Evolutionary conservation across 2,888 invertebrate species (phyloP).

Genomic region (Quadroppia sp.): DNA sequence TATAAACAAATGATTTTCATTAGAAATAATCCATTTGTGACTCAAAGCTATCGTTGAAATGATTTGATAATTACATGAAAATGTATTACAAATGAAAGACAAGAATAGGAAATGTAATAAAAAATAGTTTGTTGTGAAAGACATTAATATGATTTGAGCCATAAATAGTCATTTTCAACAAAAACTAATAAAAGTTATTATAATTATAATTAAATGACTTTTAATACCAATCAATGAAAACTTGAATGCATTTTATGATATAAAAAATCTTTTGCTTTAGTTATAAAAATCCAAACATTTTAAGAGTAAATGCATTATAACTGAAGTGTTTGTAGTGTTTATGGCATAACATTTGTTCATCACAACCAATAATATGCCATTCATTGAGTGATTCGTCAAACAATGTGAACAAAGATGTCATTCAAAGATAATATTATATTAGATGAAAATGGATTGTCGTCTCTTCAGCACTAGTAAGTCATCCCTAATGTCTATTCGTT

Average conservation of each 20-base stretch:
- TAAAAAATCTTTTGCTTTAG: not conserved
- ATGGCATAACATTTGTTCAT: not conserved
- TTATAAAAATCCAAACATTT: not conserved
- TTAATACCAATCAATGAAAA: not conserved
- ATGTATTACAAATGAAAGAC: too few relatives aligned
- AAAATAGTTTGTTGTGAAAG: not conserved
- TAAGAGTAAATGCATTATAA: too few relatives aligned
- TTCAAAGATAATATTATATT: constrained; percentile 12
- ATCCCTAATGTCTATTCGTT: not conserved
- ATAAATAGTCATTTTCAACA: not conserved
- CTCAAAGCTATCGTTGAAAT: too few relatives aligned
- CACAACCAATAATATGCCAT: constrained; percentile 22
- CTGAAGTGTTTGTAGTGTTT: constrained; percentile 5
- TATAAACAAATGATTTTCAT: too few relatives aligned
- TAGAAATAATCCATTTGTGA: too few relatives aligned
- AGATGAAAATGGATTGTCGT: constrained; percentile 6
- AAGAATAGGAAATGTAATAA: not conserved
- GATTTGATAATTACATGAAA: too few relatives aligned
- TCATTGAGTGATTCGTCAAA: constrained; percentile 20
- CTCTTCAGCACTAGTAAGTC: not conserved
- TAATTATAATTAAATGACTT: not conserved
- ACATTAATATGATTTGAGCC: not conserved
- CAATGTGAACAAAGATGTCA: constrained; percentile 26
- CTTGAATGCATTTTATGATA: not conserved
- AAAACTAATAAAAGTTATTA: constrained; percentile 9